Base-by-base conservation (phyloP, 2,113 vertebrate species). In the Falco punctatus region DNA sequence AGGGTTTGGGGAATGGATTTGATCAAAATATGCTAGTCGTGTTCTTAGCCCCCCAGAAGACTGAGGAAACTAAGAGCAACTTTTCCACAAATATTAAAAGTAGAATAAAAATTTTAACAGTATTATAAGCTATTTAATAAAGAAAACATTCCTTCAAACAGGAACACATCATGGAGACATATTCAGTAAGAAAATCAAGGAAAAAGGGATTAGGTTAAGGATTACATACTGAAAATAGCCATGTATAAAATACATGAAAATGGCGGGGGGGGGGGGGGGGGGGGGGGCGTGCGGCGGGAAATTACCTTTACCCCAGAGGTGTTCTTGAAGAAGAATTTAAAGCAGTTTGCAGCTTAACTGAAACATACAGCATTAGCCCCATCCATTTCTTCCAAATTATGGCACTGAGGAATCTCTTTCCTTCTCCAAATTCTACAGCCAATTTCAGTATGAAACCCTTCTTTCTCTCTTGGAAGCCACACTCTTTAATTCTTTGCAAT, bases 211-310 rank as follows among this genome's bases (percentile, higher is more conserved):
- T 26, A 85, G 27, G 12, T 26, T 40, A n/a, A 48, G 46, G 3
- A 57, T 18, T 72, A 58, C 17, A 65, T 69, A 69, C 30, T 90
- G 17, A 65, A 80, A 86, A 86, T 13, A 86, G 5, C 8, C 22
- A 35, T 33, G 33, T 51, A 61, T 30, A 51, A 94, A 90, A 80
- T 16, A 38, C 1, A 48, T 1, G 0, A 77, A 92, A 70, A 20
- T 5, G 4, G 13, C 15, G 30, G 0, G 1, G 4, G 13, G 13
- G 28, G 0, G 1, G 4, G 38, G 38, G 38, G 38, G 38, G 38
- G 38, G 9, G 38, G 38, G 38, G 38, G 9, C 9, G 38, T 9
- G 38, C 38, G 38, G 38, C 38, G 9, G 38, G 6, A 32, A 84
- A 58, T 20, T n/a, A 57, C 24, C 4, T 62, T 66, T 51, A 70